phyloP scores from a whole-genome alignment of 2,797 vertebrate species.

The Falco novaeseelandiae region DNA sequence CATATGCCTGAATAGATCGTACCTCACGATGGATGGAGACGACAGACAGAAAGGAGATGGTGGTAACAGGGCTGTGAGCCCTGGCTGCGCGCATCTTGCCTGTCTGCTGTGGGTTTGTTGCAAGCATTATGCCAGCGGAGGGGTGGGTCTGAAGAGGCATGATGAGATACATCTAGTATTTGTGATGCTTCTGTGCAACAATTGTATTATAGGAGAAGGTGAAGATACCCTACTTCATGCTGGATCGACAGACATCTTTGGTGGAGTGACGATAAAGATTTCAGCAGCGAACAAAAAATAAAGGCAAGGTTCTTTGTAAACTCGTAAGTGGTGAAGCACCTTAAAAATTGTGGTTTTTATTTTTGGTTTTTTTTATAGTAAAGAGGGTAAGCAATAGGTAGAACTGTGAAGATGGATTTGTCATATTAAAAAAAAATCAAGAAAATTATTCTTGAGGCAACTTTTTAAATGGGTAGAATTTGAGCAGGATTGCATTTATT shows the following conservation, averaged over 20 bases:
- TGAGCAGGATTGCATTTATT: background rate
- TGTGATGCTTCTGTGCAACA: background rate
- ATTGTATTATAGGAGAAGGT: background rate
- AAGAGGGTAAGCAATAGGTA: background rate
- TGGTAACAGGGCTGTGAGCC: accelerated
- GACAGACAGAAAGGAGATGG: background rate
- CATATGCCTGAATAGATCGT: background rate
- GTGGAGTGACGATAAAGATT: background rate
- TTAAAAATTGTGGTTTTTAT: background rate
- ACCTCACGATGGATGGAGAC: background rate
- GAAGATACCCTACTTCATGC: background rate
- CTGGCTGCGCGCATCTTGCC: background rate
- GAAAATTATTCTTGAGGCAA: background rate
- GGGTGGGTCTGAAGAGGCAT: background rate
- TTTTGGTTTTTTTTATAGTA: background rate
- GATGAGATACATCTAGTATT: background rate
- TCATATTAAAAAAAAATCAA: background rate
- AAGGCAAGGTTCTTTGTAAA: background rate
- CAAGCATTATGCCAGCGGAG: background rate
- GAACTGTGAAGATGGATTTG: background rate
- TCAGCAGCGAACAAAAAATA: background rate
- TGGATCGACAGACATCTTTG: background rate
- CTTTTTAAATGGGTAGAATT: background rate
- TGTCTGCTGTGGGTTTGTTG: background rate
- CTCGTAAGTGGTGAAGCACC: background rate